Conservation (phyloP, 2,888 invertebrate genomes). For the Hylaea fasciaria region DNA sequence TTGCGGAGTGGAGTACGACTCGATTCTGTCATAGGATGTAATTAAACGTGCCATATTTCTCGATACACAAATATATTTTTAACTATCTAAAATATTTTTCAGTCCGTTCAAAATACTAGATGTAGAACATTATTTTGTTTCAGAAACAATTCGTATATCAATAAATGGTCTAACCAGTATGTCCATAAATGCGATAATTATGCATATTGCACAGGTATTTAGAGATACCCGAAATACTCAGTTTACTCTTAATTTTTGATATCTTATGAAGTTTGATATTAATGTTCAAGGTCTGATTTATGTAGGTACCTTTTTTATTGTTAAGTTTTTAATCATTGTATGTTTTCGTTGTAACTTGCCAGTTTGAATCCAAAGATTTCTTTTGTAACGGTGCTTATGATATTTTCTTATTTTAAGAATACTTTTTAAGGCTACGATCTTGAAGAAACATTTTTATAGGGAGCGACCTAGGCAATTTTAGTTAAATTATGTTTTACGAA, state of each 20-base stretch:
- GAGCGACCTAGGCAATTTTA: too few relatives aligned
- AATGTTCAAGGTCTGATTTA: slow-evolving; percentile 63
- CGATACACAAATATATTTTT: not conserved
- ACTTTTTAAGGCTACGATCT: slow-evolving; percentile 11
- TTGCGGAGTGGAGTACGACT: too few relatives aligned
- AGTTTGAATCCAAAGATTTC: slow-evolving; percentile 74
- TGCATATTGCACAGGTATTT: slow-evolving; percentile 39
- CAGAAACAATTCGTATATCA: slow-evolving; percentile 3
- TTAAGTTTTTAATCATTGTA: slow-evolving; percentile 64
- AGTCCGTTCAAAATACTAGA: slow-evolving; percentile 1
- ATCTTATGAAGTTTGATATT: slow-evolving; percentile 63
- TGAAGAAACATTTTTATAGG: not conserved
- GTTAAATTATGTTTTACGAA: too few relatives aligned
- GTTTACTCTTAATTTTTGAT: slow-evolving; percentile 40
- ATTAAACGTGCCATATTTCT: slow-evolving; percentile 4
- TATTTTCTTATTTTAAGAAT: slow-evolving; percentile 29
- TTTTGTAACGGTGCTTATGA: slow-evolving; percentile 60
- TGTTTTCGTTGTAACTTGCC: slow-evolving; percentile 64
- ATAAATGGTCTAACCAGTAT: slow-evolving; percentile 13
- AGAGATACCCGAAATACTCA: slow-evolving; percentile 51
- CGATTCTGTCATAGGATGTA: too few relatives aligned
- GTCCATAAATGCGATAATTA: slow-evolving; percentile 9
- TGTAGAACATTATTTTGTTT: slow-evolving; percentile 5
- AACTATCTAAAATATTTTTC: slow-evolving; percentile 8
- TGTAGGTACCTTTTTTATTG: slow-evolving; percentile 53